These are phyloP conservation scores for Acrobasis consociella DNA, from an alignment of 2,888 invertebrate genomes.

Conservation along the genomic window DNA sequence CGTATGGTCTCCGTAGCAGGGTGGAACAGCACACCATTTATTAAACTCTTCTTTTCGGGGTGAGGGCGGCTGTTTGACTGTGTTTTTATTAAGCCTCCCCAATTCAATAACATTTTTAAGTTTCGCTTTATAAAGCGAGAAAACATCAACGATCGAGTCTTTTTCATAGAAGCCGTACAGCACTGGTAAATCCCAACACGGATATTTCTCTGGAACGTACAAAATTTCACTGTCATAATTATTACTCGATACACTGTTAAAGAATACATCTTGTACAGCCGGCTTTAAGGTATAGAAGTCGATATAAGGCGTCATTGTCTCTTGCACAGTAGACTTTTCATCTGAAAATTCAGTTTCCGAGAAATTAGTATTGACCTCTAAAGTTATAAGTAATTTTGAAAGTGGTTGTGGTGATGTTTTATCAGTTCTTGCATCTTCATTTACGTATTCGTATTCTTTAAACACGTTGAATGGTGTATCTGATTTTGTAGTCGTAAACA, in stretches of 20 bases:
- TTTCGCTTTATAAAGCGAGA: constrained; percentile 46
- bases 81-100: constrained; percentile 3
- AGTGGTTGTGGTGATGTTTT: not conserved
- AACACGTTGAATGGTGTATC: constrained; percentile 33
- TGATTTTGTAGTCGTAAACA: constrained; percentile 11
- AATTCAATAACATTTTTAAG: constrained; percentile 54
- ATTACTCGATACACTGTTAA: constrained; percentile 26
- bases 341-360: not conserved
- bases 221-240: constrained; percentile 39
- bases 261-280: constrained; percentile 39
- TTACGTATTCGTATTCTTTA: constrained; percentile 47
- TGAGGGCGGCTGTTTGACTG: not conserved
- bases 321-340: constrained; percentile 14
- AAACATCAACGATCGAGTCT: constrained; percentile 46
- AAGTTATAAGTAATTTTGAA: not conserved
- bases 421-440: constrained; percentile 34
- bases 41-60: constrained; percentile 35
- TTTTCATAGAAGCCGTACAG: constrained; percentile 56
- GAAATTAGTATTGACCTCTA: not conserved
- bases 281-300: constrained; percentile 63
- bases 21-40: constrained; percentile 66
- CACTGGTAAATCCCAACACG: constrained; percentile 69
- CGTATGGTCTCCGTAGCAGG: constrained; percentile 73
- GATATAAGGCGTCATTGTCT: constrained; percentile 31
- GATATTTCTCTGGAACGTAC: constrained; percentile 64